phyloP scores from a whole-genome alignment of 2,888 invertebrate species.

The Hyles lineata region DNA sequence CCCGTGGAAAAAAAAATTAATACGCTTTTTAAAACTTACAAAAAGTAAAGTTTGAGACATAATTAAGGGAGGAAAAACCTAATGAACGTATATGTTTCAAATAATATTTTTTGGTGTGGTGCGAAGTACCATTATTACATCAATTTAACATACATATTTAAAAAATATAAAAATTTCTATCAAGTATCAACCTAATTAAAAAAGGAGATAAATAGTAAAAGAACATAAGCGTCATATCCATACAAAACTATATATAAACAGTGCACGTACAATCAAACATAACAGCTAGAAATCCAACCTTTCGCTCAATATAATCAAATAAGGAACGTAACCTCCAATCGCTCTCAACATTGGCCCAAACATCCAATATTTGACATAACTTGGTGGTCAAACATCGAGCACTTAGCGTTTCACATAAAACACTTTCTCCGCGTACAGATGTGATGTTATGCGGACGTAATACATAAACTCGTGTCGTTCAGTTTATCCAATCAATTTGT shows the following conservation, averaged over 20 bases:
- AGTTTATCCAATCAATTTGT: constrained; percentile 15
- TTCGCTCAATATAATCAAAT: background rate
- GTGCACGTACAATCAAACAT: no score
- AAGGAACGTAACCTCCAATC: background rate
- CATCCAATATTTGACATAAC: constrained; percentile 32
- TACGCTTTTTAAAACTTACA: background rate
- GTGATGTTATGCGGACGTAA: constrained; percentile 29
- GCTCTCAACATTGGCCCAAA: constrained; percentile 1
- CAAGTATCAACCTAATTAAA: no score
- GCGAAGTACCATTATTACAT: no score
- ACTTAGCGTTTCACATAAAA: constrained; percentile 51
- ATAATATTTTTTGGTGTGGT: no score
- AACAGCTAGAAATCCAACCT: background rate
- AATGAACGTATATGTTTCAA: no score
- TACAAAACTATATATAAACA: no score
- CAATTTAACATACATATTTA: no score
- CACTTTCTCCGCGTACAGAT: constrained; percentile 54
- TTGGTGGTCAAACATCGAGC: constrained; percentile 51
- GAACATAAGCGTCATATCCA: no score
- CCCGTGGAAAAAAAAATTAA: background rate
- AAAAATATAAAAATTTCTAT: no score
- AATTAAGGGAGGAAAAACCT: no score
- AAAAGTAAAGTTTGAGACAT: no score
- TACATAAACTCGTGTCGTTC: background rate
- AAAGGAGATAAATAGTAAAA: no score